phyloP scores from a whole-genome alignment of 2,888 invertebrate species.

The Mayetiola destructor region DNA sequence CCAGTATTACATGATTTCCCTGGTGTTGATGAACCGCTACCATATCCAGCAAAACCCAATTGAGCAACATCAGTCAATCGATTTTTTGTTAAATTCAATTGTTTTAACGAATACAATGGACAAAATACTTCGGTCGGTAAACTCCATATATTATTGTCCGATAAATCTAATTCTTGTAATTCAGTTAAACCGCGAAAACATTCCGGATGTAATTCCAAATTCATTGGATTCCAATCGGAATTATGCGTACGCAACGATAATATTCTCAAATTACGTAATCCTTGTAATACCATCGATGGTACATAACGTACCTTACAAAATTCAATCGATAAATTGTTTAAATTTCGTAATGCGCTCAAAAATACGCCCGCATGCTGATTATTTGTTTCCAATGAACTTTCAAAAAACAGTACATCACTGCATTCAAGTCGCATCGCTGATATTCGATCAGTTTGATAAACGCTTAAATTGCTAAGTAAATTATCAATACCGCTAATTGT shows the following conservation, averaged over 20 bases:
- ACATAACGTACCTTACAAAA: slow-evolving; percentile 64
- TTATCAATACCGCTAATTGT: slow-evolving; percentile 55
- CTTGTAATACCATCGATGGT: slow-evolving; percentile 52
- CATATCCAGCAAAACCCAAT: slow-evolving; percentile 60
- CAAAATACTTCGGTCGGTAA: slow-evolving; percentile 59
- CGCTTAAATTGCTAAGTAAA: slow-evolving; percentile 52
- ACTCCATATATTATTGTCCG: slow-evolving; percentile 63
- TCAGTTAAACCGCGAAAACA: slow-evolving; percentile 55
- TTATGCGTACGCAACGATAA: slow-evolving; percentile 59
- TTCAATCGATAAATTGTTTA: slow-evolving; percentile 67
- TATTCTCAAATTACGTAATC: slow-evolving; percentile 49
- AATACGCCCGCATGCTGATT: slow-evolving; percentile 31
- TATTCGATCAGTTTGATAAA: slow-evolving; percentile 51
- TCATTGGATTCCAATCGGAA: slow-evolving; percentile 66
- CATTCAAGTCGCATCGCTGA: slow-evolving; percentile 55
- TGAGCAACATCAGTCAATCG: slow-evolving; percentile 63
- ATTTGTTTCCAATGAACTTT: slow-evolving; percentile 48
- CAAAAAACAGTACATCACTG: slow-evolving; percentile 59
- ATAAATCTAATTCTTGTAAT: slow-evolving; percentile 52
- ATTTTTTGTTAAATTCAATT: slow-evolving; percentile 60
- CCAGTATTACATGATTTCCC: slow-evolving; percentile 55
- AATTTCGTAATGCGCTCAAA: slow-evolving; percentile 46
- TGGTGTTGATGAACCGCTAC: slow-evolving; percentile 45
- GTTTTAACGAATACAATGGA: slow-evolving; percentile 50
- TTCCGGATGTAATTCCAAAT: slow-evolving; percentile 56